Evolutionary conservation across 2,113 vertebrate species (phyloP).

Genomic region (Galbula dea): DNA sequence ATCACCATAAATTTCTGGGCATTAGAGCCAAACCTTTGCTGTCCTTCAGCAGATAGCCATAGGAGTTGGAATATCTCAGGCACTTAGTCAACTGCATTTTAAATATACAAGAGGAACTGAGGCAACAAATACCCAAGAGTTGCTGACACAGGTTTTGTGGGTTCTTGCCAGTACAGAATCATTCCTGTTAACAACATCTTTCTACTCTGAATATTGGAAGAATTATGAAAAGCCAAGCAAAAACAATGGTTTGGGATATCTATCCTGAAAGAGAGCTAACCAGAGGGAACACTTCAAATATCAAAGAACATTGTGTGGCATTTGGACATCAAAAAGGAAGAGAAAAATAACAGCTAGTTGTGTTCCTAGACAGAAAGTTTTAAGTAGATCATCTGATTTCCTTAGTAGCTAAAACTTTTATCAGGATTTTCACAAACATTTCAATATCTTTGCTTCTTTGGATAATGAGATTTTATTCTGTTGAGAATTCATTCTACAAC

Average conservation of each 20-base stretch:
- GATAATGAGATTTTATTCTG: neutral
- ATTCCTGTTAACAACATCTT: neutral
- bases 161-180: slow-evolving; percentile 6
- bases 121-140: neutral
- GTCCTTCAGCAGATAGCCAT: neutral
- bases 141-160: slow-evolving; percentile 25
- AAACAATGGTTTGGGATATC: neutral
- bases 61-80: neutral
- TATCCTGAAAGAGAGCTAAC: neutral
- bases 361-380: neutral
- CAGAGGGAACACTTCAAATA: neutral
- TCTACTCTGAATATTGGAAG: slow-evolving; percentile 2
- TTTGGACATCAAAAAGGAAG: neutral
- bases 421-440: neutral
- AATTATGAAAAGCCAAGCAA: neutral
- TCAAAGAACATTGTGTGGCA: neutral
- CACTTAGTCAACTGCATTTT: slow-evolving; percentile 1
- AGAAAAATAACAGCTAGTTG: neutral
- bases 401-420: neutral
- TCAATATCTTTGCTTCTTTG: neutral
- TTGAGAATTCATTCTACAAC: neutral
- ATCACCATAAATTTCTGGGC: neutral
- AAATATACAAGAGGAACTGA: slow-evolving; percentile 27
- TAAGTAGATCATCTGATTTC: neutral
- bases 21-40: neutral